Evolutionary conservation across 2,888 invertebrate species (phyloP).

Genomic region (Helobdella robusta): DNA sequence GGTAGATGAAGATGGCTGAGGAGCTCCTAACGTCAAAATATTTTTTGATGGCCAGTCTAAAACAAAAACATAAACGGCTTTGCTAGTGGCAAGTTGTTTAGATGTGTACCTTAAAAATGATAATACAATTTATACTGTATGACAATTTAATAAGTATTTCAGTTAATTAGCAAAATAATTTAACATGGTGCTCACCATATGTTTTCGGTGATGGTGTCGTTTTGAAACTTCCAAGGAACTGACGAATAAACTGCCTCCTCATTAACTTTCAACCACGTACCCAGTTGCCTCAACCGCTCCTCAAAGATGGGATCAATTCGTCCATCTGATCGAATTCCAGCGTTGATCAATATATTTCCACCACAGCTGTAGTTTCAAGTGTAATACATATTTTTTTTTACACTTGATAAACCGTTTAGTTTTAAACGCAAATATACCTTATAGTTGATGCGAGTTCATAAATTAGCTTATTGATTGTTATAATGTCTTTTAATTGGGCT

Average conservation of each 20-base stretch:
- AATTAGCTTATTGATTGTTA: constrained; percentile 49
- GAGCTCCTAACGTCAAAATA: constrained; percentile 53
- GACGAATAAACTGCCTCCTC: constrained; percentile 76
- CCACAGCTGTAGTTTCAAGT: constrained; percentile 46
- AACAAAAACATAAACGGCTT: constrained; percentile 60
- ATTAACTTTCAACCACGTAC: constrained; percentile 68
- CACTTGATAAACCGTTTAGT: too few relatives aligned
- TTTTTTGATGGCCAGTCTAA: constrained; percentile 62
- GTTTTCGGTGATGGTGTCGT: constrained; percentile 59
- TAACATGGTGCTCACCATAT: constrained; percentile 71
- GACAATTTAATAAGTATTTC: too few relatives aligned
- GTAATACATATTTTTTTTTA: too few relatives aligned
- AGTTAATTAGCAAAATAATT: too few relatives aligned
- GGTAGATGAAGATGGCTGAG: constrained; percentile 43
- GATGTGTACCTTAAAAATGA: constrained; percentile 34
- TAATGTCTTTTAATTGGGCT: constrained; percentile 60
- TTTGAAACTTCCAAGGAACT: constrained; percentile 70
- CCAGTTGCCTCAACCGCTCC: constrained; percentile 69
- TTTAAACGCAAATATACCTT: too few relatives aligned
- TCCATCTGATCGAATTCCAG: constrained; percentile 82
- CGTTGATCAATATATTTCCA: constrained; percentile 69
- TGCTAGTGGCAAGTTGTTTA: constrained; percentile 30
- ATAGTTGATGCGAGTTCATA: constrained; percentile 32
- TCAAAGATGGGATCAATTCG: constrained; percentile 74
- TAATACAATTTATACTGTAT: too few relatives aligned